Evolutionary conservation across 2,797 vertebrate species (phyloP).

Genomic region (Cyclopterus lumpus): DNA sequence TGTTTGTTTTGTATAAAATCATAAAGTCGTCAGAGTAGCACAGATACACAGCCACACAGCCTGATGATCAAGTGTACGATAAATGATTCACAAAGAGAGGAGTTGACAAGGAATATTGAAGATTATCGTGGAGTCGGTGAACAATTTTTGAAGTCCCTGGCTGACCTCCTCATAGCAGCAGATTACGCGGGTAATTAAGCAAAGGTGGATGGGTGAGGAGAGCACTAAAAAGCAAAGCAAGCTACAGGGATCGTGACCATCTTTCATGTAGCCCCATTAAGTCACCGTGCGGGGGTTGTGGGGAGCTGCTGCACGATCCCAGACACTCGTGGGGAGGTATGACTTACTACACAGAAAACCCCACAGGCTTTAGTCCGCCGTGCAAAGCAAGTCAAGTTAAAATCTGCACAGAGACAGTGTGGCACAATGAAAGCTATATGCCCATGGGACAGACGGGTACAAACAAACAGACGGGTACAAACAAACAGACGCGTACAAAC

Average conservation of each 20-base stretch:
- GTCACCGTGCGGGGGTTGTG: conserved; percentile 57
- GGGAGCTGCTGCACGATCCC: conserved; percentile 25
- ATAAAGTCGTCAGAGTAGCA: background rate
- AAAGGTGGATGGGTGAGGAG: conserved; percentile 30
- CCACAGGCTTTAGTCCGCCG: conserved; percentile 43
- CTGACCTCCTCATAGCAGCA: conserved; percentile 55
- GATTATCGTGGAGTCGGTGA: conserved; percentile 20
- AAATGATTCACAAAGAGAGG: conserved; percentile 17
- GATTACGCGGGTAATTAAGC: conserved; percentile 68
- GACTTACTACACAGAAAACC: conserved; percentile 52
- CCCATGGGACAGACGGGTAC: conserved; percentile 22
- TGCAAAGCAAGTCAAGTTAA: conserved; percentile 49
- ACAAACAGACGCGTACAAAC: conserved; percentile 37
- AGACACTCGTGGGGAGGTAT: conserved; percentile 48
- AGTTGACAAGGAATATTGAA: conserved; percentile 27
- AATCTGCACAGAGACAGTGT: conserved; percentile 48
- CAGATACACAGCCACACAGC: background rate
- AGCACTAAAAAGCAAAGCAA: conserved; percentile 46
- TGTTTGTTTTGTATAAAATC: conserved; percentile 10
- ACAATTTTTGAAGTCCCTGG: conserved; percentile 35
- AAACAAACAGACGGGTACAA: conserved; percentile 41
- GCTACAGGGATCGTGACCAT: conserved; percentile 53
- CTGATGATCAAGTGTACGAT: background rate
- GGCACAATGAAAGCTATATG: conserved; percentile 20
- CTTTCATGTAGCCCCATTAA: conserved; percentile 76